phyloP scores from a whole-genome alignment of 2,888 invertebrate genomes.

The Tachina lurida region DNA sequence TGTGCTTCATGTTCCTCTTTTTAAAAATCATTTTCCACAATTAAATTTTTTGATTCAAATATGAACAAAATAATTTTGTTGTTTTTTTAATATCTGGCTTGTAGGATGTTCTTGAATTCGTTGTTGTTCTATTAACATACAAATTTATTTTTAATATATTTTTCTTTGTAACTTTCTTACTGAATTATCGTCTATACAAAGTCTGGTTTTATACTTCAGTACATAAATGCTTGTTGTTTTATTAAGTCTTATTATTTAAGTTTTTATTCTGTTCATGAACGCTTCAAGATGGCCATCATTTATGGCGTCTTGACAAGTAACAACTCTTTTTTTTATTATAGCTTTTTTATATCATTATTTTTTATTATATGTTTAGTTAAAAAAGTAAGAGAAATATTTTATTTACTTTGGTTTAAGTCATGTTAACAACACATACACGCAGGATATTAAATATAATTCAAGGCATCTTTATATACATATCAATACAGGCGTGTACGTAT shows the following conservation, averaged over 20 bases:
- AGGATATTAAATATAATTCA: background rate
- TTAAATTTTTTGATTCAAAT: no score
- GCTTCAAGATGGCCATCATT: slow-evolving; percentile 70
- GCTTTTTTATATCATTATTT: slow-evolving; percentile 18
- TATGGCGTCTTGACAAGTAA: slow-evolving; percentile 68
- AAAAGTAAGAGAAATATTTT: slow-evolving; percentile 38
- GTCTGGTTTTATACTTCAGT: slow-evolving; percentile 37
- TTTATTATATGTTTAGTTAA: slow-evolving; percentile 22
- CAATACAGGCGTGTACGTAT: background rate
- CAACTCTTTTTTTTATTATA: slow-evolving; percentile 50
- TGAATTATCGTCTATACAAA: slow-evolving; percentile 32
- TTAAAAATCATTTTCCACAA: no score
- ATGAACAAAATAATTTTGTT: no score
- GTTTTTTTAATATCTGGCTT: no score
- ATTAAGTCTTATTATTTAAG: slow-evolving; percentile 52
- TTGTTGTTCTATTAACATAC: background rate
- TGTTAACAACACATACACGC: slow-evolving; percentile 10
- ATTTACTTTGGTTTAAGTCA: slow-evolving; percentile 44
- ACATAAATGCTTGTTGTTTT: slow-evolving; percentile 19
- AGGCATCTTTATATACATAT: background rate
- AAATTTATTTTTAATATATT: background rate
- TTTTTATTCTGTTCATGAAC: slow-evolving; percentile 41
- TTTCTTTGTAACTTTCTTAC: slow-evolving; percentile 10
- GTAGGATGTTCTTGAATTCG: slow-evolving; percentile 3
- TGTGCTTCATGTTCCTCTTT: no score